These are phyloP conservation scores for Diadema setosum DNA, from an alignment of 35 echinoderm and acorn worm genomes.

Conservation along the genomic window DNA sequence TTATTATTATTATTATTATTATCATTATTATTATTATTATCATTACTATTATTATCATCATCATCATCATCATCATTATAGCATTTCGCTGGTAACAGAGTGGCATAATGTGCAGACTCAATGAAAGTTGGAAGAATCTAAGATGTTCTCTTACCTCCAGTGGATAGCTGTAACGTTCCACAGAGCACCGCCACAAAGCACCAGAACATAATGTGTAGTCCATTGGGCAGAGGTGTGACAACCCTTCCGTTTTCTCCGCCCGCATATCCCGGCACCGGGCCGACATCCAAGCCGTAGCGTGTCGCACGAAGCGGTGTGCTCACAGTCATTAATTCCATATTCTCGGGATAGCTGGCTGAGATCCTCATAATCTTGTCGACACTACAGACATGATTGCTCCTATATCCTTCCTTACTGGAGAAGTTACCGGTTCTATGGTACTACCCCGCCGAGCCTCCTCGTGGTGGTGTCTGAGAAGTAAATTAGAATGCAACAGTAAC, in stretches of 20 bases:
- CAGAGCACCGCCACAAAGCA: conserved; percentile 14
- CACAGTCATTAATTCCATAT: conserved; percentile 1
- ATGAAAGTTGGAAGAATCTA: too few species aligned
- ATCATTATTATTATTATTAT: too few species aligned
- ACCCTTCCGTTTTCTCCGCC: neutral
- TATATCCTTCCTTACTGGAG: neutral
- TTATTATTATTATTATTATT: too few species aligned
- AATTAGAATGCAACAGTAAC: neutral
- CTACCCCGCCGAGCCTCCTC: neutral
- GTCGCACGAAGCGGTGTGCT: neutral
- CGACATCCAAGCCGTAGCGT: neutral
- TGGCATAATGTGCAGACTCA: too few species aligned
- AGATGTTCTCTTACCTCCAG: neutral
- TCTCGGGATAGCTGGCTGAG: neutral
- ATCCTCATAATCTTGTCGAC: neutral
- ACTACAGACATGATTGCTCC: neutral
- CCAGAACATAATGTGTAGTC: neutral
- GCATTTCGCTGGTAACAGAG: too few species aligned
- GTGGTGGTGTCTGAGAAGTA: neutral
- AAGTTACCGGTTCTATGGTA: neutral
- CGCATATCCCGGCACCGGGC: neutral
- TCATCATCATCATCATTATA: too few species aligned
- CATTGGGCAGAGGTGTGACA: neutral
- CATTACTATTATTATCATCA: too few species aligned
- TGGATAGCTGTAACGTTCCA: neutral